Base-by-base conservation (phyloP, 2,797 vertebrate genomes). In the Pelobates cultripes region DNA sequence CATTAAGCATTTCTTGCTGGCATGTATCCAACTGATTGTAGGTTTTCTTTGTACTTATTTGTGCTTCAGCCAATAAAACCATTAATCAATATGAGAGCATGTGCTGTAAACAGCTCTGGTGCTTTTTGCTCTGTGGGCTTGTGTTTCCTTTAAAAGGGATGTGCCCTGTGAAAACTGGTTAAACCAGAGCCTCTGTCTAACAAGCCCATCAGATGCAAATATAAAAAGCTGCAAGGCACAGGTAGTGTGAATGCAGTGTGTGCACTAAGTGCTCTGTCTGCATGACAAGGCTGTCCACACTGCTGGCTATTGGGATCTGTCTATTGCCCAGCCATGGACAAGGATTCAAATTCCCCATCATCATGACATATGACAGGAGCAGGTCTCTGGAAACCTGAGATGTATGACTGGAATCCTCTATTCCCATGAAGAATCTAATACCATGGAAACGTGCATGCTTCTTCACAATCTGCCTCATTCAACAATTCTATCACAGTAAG, bases 51-150 rank as follows among this genome's bases (percentile, higher is more conserved):
- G 75, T 77, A 82, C 69, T 51, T 51, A 69, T 68, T 43, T 82
- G 75, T 77, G 78, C 75, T 67, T 28, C 70, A 17, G 60, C 75
- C 81, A 78, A 47, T 15, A 13, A 9, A 73, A 47, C 14, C 81
- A 83, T 73, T 68, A 73, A 83, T 83, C 81, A 83, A 83, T 83
- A 83, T 47, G 61, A 47, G 75, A 72, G 81, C 80, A 78, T 78
- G 80, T 73, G 80, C 81, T 68, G 68, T 40, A 77, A 40, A 57
- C 5, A 51, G 57, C 43, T 15, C n/a, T 14, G 60, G 60, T 77
- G 80, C 80, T 28, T 81, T 28, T 82, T 42, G 60, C 68, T 73
- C 43, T 70, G 73, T 51, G 57, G 68, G 79, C 44, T 81, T 45
- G 45, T 74, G 63, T 77, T 55, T 67, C 81, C 73, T 78, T 61